Percentiles rank a stretch among this genome's conserved stretches.
These are phyloP conservation scores for Tinea pellionella DNA, from an alignment of 2,888 invertebrate species.

Conservation along the genomic window DNA sequence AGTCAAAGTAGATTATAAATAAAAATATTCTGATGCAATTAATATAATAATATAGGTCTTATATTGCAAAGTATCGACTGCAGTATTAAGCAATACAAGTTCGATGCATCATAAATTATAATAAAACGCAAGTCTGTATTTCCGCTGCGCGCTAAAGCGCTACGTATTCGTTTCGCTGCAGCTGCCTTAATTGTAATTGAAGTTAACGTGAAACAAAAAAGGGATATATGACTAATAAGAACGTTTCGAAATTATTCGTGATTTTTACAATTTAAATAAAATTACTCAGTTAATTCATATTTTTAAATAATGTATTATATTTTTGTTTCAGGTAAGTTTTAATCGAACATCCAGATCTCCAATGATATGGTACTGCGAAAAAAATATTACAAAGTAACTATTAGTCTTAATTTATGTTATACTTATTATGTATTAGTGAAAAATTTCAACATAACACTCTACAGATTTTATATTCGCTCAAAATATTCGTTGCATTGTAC, in stretches of 20 bases:
- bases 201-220: not conserved
- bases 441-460: not conserved
- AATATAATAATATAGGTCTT: not conserved
- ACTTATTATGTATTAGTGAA: no score
- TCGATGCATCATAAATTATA: not conserved
- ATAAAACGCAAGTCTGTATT: not conserved
- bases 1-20: not conserved
- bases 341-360: no score
- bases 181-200: not conserved
- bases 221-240: not conserved
- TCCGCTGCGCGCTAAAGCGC: not conserved
- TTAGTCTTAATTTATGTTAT: no score
- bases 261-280: not conserved
- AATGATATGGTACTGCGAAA: no score
- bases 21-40: not conserved
- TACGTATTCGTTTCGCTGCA: not conserved
- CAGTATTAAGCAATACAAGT: not conserved
- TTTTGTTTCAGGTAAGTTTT: not conserved
- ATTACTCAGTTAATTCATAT: no score
- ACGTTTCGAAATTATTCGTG: not conserved
- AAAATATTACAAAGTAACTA: no score
- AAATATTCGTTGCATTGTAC: slow-evolving; percentile 11
- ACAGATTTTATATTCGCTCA: not conserved
- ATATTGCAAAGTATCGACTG: not conserved
- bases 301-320: not conserved